Evolutionary conservation across 2,113 vertebrate species (phyloP), one percentile per base, ranked within the genome.

Genomic region (Clupea harengus): DNA sequence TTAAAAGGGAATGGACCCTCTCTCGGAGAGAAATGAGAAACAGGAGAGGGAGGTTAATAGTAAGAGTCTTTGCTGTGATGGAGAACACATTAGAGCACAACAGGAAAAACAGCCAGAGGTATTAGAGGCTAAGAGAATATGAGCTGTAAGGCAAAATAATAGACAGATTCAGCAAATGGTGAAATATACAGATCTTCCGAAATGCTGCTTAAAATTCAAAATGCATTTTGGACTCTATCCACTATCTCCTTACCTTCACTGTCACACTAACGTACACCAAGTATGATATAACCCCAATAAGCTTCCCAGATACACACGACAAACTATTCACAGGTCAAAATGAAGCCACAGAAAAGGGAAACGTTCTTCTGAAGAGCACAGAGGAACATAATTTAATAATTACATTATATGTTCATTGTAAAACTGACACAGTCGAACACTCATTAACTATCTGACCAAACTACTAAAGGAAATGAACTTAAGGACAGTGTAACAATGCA

Each of bases 91-190:
- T 86, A 90, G 87, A 84, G 88, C 90, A 91, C 64, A 85, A 82
- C 86, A 90, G 85, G 83, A 84, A 86, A 92, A 89, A 88, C 86
- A 86, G 87, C 85, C 67, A 67, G 22, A 90, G 90, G 82, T 90
- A 82, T 84, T 84, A 84, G 88, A 90, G 17, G 32, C 52, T 39
- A 32, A 45, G 22, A 64, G 45, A 45, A 47, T 13, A 47, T 75
- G 25, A 49, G 81, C 81, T 64, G 67, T 39, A 45, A 22, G 47
- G 18, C 11, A 44, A 85, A 28, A 57, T 81, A 52, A 60, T 18
- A 6, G 44, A 64, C 28, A 72, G 25, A 72, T 72, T 72, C 28
- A 72, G 64, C 64, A 32, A 13, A 72, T 13, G 64, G 4, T 72
- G 28, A 72, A 25, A 39, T 39, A 28, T 67, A n/a, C 39, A 67